Percentiles rank a stretch among this genome's conserved stretches.
Evolutionary conservation across 2,113 vertebrate genomes (phyloP).

Genomic region (Oryctolagus cuniculus): mOryCun1.1 NC_091434.1:104068001-104068500

Average conservation of each 20-base stretch:
- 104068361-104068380: constrained; percentile 71
- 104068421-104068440: constrained; percentile 68
- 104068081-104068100: constrained; percentile 59
- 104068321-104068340: constrained; percentile 77
- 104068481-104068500: constrained; percentile 55
- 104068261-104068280: constrained; percentile 72
- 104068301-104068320: constrained; percentile 71
- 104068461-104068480: constrained; percentile 62
- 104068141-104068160: constrained; percentile 76
- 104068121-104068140: constrained; percentile 64
- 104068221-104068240: constrained; percentile 82
- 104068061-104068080: constrained; percentile 77
- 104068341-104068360: constrained; percentile 80
- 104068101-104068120: constrained; percentile 68
- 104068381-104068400: constrained; percentile 73
- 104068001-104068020: constrained; percentile 69
- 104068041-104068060: constrained; percentile 62
- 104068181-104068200: constrained; percentile 81
- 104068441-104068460: constrained; percentile 19
- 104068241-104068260: constrained; percentile 79
- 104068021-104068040: constrained; percentile 57
- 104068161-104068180: constrained; percentile 82
- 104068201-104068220: constrained; percentile 82
- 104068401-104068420: constrained; percentile 65
- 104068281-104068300: constrained; percentile 84